Evolutionary conservation across 2,113 vertebrate species (phyloP), one percentile per base, ranked within the genome.

Genomic region (Amia ocellicauda): DNA sequence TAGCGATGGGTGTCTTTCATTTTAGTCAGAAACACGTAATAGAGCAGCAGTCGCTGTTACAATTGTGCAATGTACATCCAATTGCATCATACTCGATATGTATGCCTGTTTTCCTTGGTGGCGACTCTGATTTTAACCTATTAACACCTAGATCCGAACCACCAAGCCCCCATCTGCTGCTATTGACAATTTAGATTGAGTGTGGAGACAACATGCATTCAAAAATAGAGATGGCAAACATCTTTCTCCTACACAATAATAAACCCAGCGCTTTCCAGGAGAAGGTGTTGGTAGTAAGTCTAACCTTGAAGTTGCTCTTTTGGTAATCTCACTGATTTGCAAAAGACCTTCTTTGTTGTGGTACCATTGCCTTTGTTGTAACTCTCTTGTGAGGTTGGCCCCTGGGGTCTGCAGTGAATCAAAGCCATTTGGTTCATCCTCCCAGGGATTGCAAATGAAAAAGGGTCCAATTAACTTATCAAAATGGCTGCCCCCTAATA

Each of bases 391-490:
- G 41, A 63, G 55, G 64, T 14, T 22, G 11, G 51, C 45, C 14
- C 45, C 16, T 19, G 45, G n/a, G 45, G 2, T 17, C 53, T 66
- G 45, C 65, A 66, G 70, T 74, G 71, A 76, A 65, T 74, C 69
- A 72, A 60, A 58, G 40, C 47, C 47, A 41, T 53, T 22, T 20
- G 64, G 60, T 75, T 62, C 60, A 56, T 36, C 59, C 64, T 72
- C 69, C 68, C 68, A 3, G 60, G 13, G 26, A 72, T 58, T 66
- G 74, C 40, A 8, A 66, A 70, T 78, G 70, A 67, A 74, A 68
- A 75, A 71, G 63, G 74, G 76, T 70, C 67, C 79, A 86, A 82
- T 86, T 88, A 86, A 75, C 75, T 66, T 70, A 63, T 71, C 67
- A 78, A 77, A 78, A 80, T 74, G 78, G 67, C 63, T 67, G 58